Conservation (phyloP, 2,888 invertebrate genomes). For the Mantis religiosa region DNA sequence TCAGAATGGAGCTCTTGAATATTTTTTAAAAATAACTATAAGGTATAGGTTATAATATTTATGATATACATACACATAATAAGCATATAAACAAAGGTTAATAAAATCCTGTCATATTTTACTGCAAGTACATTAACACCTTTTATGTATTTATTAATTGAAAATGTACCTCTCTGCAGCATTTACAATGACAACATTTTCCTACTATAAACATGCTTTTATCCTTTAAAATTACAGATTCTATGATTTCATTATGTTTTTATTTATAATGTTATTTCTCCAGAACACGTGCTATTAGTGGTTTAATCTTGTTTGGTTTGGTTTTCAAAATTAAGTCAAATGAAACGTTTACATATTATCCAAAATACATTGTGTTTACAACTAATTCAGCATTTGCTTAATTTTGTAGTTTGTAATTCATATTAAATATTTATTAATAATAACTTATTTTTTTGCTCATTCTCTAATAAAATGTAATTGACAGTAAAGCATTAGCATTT, state of each 20-base stretch:
- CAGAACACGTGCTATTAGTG: not conserved
- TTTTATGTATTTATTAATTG: not conserved
- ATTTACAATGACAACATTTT: not conserved
- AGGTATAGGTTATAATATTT: not conserved
- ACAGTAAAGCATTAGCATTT: not conserved
- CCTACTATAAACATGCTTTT: not conserved
- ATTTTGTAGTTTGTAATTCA: not conserved
- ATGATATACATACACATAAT: not conserved
- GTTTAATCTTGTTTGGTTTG: not conserved
- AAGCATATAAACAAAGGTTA: not conserved
- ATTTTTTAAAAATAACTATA: not conserved
- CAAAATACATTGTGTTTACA: not conserved
- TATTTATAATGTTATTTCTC: not conserved
- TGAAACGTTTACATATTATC: not conserved
- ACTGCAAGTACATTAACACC: not conserved
- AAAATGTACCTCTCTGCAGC: not conserved
- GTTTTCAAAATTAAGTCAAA: not conserved
- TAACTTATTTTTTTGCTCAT: not conserved
- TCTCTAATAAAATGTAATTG: not conserved
- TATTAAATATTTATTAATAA: not conserved
- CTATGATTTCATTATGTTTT: not conserved
- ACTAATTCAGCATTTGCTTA: not conserved
- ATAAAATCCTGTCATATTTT: not conserved
- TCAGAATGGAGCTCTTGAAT: not conserved
- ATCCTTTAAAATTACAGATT: not conserved